Base-by-base conservation (phyloP, 2,113 vertebrate species). In the Cryptotis parvus region DNA sequence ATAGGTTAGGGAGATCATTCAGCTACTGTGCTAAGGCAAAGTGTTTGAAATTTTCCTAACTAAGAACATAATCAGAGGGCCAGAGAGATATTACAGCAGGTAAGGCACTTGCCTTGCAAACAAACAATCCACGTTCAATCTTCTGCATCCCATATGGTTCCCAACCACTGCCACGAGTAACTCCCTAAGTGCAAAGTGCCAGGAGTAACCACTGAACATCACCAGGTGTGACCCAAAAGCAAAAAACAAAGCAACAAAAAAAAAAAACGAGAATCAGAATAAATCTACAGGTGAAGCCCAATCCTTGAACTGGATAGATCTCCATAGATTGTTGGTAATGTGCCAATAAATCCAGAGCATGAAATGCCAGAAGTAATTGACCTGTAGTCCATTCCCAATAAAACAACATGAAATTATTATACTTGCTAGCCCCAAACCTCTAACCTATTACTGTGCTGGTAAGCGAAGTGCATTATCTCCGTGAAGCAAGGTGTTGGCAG, bases 371-470 rank as follows among this genome's bases (percentile, higher is more conserved):
- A 78, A 89, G 72, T 73, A 75, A 93, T n/a, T 81, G 84, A 82
- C 77, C 80, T 91, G 5, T 29, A 43, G 18, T 83, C 72, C 70
- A 39, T 91, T 74, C 14, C 41, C 55, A 78, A 7, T 72, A 83
- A 94, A 92, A 77, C 18, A 78, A 86, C 43, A 37, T 52, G 35
- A 80, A 84, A 43, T 91, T 31, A 55, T 33, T 72, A 52, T 33
- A 16, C 35, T 81, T 29, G 94, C 16, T 37, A 43, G 73, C 31
- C n/a, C 45, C 74, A 77, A 78, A 73, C 41, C 65, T 92, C 83
- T 66, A 75, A 91, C 74, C 87, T 82, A 9, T 68, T 73, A 15
- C 86, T 89, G 6, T 94, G 83, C 83, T 96, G 73, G 91, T 90
- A 24, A 90, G 63, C 77, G 75, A 52, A 89, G 72, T 12, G 20